Evolutionary conservation across 1,140 invertebrate species (phyloP), one percentile per base, ranked within the genome.

Genomic region (Helicorthomorpha holstii): DNA sequence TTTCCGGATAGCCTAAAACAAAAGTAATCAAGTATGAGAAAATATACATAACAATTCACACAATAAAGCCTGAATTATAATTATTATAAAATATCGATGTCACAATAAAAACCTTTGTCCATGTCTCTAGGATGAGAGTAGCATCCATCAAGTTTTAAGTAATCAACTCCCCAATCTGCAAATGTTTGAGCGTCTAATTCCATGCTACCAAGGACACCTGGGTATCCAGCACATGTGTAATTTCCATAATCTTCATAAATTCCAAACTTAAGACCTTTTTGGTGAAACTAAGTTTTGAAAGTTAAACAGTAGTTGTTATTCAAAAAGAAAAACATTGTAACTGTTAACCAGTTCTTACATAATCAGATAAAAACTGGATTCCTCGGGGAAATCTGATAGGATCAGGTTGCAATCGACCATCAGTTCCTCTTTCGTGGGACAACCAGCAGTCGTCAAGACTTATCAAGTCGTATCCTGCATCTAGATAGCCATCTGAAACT

Each of bases 371-470:
- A 55, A 79, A 80, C 68, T 83, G 86, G 66, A 96, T 94, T 57
- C 92, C 92, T 65, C 79, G 83, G 1, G 91, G 91, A 69, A 97
- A 97, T 56, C 92, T 67, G 53, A 79, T 73, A 45, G 81, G 75
- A 67, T 96, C 91, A 7, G 92, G 76, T 52, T 87, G 78, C n/a
- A 97, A 74, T 56, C 78, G 74, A 21, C 88, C 86, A 57, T 75
- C 66, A 12, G 71, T 63, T 61, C 82, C 81, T 44, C 92, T 70
- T 51, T 83, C 76, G 58, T 83, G 80, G 56, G 86, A 84, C 51
- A 89, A 68, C 91, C 91, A 97, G 67, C 92, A 97, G 67, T 97
- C 92, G 64, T 97, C 92, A 49, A 97, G 80, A 64, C 90, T 94
- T 50, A 95, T 80, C 63, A 91, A 91, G 63, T 92, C 80, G 68